A percentile compares a stretch with the other conserved stretches of the same genome.
phyloP scores from a whole-genome alignment of 2,797 vertebrate species.

The Rhincodon typus region DNA sequence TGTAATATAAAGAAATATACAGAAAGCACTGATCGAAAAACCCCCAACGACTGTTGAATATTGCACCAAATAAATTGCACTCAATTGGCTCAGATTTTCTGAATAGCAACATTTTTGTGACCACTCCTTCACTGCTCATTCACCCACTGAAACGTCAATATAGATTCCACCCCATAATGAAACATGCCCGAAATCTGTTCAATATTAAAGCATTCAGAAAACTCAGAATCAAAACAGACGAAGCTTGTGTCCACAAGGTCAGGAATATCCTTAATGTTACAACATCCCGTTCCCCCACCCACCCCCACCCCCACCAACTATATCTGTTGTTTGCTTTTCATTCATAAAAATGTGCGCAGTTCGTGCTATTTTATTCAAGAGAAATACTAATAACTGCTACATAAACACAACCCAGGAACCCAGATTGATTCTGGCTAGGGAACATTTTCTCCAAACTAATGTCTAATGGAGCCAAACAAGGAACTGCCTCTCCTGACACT shows the following conservation, averaged over 20 bases:
- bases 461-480: not conserved
- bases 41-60: not conserved
- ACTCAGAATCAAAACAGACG: not conserved
- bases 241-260: not conserved
- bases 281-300: not conserved
- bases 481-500: not conserved
- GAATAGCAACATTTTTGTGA: not conserved
- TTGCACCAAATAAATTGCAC: not conserved
- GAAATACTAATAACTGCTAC: not conserved
- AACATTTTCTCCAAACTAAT: not conserved
- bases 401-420: slow-evolving; percentile 30
- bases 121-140: not conserved
- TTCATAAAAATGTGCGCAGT: not conserved
- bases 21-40: not conserved
- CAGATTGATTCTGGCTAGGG: not conserved
- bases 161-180: not conserved
- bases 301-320: too few species aligned
- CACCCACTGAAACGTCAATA: not conserved
- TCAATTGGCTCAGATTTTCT: not conserved
- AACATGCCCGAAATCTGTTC: not conserved
- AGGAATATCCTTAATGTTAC: not conserved
- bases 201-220: not conserved
- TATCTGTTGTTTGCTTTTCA: slow-evolving; percentile 16
- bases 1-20: not conserved
- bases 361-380: not conserved